Conservation (phyloP, 2,113 vertebrate genomes). For the Oceanodroma tethys region DNA sequence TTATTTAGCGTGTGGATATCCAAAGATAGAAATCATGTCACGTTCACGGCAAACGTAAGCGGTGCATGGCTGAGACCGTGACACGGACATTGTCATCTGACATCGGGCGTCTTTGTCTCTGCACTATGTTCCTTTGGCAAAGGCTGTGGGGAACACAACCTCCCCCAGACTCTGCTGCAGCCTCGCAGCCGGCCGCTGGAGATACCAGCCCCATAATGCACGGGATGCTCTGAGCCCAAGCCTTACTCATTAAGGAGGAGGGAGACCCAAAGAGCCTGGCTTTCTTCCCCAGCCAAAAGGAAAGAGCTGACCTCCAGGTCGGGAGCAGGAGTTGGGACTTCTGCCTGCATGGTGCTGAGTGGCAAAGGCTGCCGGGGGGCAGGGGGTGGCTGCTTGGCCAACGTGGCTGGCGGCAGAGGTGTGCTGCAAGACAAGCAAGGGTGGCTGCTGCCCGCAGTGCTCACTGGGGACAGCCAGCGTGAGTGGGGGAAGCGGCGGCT, state of each 20-base stretch:
- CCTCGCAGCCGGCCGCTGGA: background rate
- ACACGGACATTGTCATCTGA: background rate
- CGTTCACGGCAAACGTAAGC: background rate
- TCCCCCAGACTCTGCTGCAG: background rate
- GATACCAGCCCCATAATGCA: background rate
- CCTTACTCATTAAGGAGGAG: background rate
- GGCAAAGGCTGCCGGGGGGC: background rate
- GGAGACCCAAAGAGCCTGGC: background rate
- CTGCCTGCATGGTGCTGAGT: fast-evolving
- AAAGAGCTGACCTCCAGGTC: background rate
- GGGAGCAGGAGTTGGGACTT: background rate
- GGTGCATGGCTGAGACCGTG: background rate
- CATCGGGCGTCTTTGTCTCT: background rate
- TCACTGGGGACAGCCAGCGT: fast-evolving
- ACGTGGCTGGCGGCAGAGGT: fast-evolving
- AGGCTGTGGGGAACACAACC: background rate
- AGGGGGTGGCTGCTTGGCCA: background rate
- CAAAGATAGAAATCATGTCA: background rate
- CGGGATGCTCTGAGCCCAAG: background rate
- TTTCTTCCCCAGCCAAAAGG: background rate
- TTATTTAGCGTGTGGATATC: background rate
- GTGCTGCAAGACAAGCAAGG: background rate
- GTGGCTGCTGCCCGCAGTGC: background rate
- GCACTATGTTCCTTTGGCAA: fast-evolving
- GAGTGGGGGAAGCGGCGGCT: background rate